These are phyloP conservation scores for Brachyhypopomus gauderio DNA, from an alignment of 2,113 vertebrate genomes.

Conservation along the genomic window DNA sequence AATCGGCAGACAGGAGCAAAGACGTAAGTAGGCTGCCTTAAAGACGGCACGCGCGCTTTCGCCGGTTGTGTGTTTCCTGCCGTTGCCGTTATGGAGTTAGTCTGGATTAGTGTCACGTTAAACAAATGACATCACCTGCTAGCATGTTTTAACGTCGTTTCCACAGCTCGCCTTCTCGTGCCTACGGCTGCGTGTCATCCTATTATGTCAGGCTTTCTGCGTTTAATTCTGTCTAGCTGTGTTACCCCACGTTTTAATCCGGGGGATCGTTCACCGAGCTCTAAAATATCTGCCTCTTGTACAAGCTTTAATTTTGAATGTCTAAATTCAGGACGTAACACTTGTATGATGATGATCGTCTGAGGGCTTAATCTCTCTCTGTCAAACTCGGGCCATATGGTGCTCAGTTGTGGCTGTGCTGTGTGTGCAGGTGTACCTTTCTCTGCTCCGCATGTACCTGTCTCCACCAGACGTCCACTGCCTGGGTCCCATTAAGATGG, in stretches of 20 bases:
- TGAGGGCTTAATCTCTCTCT: background rate
- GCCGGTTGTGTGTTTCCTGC: background rate
- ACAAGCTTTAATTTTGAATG: too few relatives aligned
- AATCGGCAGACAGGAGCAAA: constrained; percentile 84
- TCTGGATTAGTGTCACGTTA: background rate
- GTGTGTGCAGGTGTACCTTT: constrained; percentile 88
- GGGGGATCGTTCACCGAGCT: too few relatives aligned
- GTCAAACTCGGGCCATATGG: background rate
- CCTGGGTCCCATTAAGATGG: constrained; percentile 93
- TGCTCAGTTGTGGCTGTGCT: background rate
- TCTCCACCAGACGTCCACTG: constrained; percentile 93
- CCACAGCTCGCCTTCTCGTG: too few relatives aligned
- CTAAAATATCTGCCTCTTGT: too few relatives aligned
- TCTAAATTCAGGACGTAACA: too few relatives aligned
- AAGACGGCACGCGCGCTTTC: background rate
- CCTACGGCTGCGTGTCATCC: too few relatives aligned
- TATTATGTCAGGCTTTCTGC: too few relatives aligned
- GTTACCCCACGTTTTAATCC: too few relatives aligned
- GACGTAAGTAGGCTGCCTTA: constrained; percentile 81
- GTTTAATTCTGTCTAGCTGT: too few relatives aligned
- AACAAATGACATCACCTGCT: background rate
- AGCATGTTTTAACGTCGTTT: background rate
- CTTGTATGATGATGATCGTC: too few relatives aligned
- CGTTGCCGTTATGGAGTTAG: background rate
- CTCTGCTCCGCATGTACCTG: constrained; percentile 95